Evolutionary conservation across 35 echinoderm and acorn worm genomes (phyloP), one percentile per base, ranked within the genome.

Genomic region (Lytechinus pictus): DNA sequence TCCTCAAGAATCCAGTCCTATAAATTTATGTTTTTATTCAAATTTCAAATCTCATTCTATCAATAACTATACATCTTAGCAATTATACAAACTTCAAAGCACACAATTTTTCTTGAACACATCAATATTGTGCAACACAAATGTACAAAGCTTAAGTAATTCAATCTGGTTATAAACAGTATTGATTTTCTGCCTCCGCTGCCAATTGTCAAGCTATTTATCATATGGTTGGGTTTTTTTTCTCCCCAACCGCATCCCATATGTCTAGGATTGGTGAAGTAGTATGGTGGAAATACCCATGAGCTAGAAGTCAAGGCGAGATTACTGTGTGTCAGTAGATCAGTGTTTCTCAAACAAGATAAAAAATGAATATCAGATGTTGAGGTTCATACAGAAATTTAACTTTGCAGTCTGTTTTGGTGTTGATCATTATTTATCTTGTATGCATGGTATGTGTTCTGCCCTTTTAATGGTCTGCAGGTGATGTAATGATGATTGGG

Each of bases 191-290:
- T 24, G 19, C 66, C 66, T 79, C 66, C 66, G 19, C 66, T 79
- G 66, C 66, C 66, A 79, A 79, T 79, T 79, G 66, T 79, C 66
- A 79, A 79, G 66, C 66, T 79, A 79, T 79, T 79, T 79, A 79
- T 79, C 16, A 79, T 79, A 16, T 24, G 16, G 21, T 14, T n/a
- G 19, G 66, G 21, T n/a, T 79, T 79, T 79, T n/a, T 79, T 79
- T 79, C 56, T 60, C 21, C 8, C n/a, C 66, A 5, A 79, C 61
- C 66, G 61, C 14, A 14, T 79, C 66, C 66, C 66, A 79, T 79
- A 71, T 71, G 61, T 71, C 14, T 21, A 13, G 16, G 66, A 79
- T 79, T 79, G 66, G 19, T 79, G 66, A 79, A 79, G n/a, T 6
- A 79, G 21, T 6, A 79, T 79, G n/a, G 21, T 79, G 66, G 66